A percentile compares a stretch with the other conserved stretches of the same genome.
Conservation (phyloP, 2,888 invertebrate species). For the Caenorhabditis imperialis region DNA sequence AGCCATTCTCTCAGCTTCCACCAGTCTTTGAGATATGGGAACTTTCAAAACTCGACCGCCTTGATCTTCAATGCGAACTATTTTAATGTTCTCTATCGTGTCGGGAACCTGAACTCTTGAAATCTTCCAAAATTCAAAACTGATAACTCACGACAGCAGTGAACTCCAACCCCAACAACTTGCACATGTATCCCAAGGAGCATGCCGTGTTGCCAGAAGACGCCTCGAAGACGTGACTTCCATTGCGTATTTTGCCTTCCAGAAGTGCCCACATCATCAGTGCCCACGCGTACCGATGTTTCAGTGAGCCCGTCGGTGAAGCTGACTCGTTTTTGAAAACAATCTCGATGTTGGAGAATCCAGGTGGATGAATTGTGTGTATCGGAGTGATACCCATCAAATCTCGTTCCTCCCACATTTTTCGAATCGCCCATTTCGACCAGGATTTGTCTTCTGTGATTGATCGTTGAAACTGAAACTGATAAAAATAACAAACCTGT, state of each 20-base stretch:
- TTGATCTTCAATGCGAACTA: slow-evolving; percentile 46
- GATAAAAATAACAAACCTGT: slow-evolving; percentile 9
- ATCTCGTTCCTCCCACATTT: slow-evolving; percentile 57
- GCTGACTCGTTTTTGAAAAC: slow-evolving; percentile 64
- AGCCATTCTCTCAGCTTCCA: slow-evolving; percentile 35
- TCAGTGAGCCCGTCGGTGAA: slow-evolving; percentile 52
- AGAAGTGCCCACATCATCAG: slow-evolving; percentile 64
- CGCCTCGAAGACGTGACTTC: slow-evolving; percentile 69
- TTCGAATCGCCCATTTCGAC: slow-evolving; percentile 48
- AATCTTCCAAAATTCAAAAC: background rate
- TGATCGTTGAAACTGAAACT: background rate
- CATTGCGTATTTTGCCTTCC: slow-evolving; percentile 55
- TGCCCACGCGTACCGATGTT: slow-evolving; percentile 65
- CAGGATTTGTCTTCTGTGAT: slow-evolving; percentile 55
- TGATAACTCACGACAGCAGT: slow-evolving; percentile 65
- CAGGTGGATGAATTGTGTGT: slow-evolving; percentile 16
- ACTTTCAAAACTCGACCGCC: slow-evolving; percentile 49
- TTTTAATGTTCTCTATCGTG: slow-evolving; percentile 55
- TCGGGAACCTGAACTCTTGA: slow-evolving; percentile 50
- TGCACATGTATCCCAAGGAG: slow-evolving; percentile 70
- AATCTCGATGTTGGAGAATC: slow-evolving; percentile 10
- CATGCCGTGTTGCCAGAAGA: slow-evolving; percentile 73
- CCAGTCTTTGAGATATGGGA: slow-evolving; percentile 47
- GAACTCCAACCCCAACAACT: slow-evolving; percentile 63
- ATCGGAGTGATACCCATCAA: slow-evolving; percentile 55